These are phyloP conservation scores for Brachionichthys hirsutus DNA, from an alignment of 2,113 vertebrate species.

Conservation along the genomic window DNA sequence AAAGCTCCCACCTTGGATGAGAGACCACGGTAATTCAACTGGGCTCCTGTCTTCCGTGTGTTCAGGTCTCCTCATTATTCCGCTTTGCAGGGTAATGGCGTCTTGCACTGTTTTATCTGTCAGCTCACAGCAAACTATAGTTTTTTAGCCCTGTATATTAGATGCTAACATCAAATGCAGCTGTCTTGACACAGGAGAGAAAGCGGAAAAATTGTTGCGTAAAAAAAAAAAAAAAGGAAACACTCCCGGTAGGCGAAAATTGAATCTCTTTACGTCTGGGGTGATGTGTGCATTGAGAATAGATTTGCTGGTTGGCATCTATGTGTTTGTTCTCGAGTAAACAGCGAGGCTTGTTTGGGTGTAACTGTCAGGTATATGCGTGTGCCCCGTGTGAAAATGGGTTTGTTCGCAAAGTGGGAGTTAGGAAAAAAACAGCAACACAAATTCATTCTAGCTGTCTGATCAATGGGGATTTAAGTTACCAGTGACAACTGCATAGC, in stretches of 20 bases:
- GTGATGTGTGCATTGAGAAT: slow-evolving; percentile 79
- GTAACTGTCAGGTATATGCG: slow-evolving; percentile 77
- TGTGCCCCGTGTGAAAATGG: slow-evolving; percentile 75
- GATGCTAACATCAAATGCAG: slow-evolving; percentile 79
- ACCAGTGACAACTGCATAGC: slow-evolving; percentile 73
- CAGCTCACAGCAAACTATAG: slow-evolving; percentile 78
- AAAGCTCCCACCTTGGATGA: slow-evolving; percentile 80
- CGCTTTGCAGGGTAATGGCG: slow-evolving; percentile 78
- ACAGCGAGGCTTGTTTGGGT: slow-evolving; percentile 76
- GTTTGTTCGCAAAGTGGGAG: slow-evolving; percentile 78
- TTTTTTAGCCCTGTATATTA: slow-evolving; percentile 78
- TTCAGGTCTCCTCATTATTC: slow-evolving; percentile 81
- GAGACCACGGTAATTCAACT: slow-evolving; percentile 79
- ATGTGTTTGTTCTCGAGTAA: slow-evolving; percentile 78
- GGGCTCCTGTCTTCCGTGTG: slow-evolving; percentile 79
- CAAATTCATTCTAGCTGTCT: slow-evolving; percentile 74
- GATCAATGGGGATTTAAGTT: slow-evolving; percentile 79
- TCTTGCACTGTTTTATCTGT: slow-evolving; percentile 80
- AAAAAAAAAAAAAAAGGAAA: slow-evolving; percentile 75
- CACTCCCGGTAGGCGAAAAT: slow-evolving; percentile 79
- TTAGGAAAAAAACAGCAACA: slow-evolving; percentile 63
- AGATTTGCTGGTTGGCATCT: slow-evolving; percentile 77
- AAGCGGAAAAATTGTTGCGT: slow-evolving; percentile 63
- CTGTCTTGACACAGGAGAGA: slow-evolving; percentile 75
- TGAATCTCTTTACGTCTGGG: slow-evolving; percentile 78